These are phyloP conservation scores for Drosophila recens DNA, from an alignment of 2,888 invertebrate species.

Conservation along the genomic window DNA sequence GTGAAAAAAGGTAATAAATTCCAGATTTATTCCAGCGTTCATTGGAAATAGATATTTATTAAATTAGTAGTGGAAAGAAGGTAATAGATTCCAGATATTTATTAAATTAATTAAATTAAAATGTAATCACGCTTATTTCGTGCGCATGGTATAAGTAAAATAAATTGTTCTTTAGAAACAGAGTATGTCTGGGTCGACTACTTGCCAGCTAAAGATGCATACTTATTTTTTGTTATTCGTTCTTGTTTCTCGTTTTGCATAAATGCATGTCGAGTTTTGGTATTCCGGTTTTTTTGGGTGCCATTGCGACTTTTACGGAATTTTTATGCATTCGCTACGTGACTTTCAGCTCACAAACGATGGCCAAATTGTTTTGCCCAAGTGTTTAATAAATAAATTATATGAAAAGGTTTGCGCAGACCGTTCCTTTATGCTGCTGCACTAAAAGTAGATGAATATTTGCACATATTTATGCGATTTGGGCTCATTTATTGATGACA, in stretches of 20 bases:
- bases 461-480: constrained; percentile 4
- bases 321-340: constrained; percentile 78
- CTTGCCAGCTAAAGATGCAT: background rate
- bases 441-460: constrained; percentile 18
- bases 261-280: constrained; percentile 67
- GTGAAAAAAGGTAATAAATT: too few species aligned
- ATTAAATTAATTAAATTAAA: too few species aligned
- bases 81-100: too few species aligned
- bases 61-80: too few species aligned
- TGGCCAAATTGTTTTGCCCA: constrained; percentile 53
- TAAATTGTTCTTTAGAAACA: too few species aligned
- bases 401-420: constrained; percentile 39
- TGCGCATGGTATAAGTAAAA: too few species aligned
- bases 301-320: constrained; percentile 58
- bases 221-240: constrained; percentile 16
- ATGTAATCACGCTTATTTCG: too few species aligned
- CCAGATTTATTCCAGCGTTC: too few species aligned
- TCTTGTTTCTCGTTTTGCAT: constrained; percentile 64
- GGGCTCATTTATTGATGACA: background rate
- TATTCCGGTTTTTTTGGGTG: constrained; percentile 48
- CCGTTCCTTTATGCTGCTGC: constrained; percentile 21
- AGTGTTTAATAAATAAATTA: constrained; percentile 73
- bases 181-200: background rate
- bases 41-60: too few species aligned
- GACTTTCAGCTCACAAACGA: constrained; percentile 47